These are phyloP conservation scores for Agapornis canus DNA, from an alignment of 2,797 vertebrate species.

Conservation along the genomic window DNA sequence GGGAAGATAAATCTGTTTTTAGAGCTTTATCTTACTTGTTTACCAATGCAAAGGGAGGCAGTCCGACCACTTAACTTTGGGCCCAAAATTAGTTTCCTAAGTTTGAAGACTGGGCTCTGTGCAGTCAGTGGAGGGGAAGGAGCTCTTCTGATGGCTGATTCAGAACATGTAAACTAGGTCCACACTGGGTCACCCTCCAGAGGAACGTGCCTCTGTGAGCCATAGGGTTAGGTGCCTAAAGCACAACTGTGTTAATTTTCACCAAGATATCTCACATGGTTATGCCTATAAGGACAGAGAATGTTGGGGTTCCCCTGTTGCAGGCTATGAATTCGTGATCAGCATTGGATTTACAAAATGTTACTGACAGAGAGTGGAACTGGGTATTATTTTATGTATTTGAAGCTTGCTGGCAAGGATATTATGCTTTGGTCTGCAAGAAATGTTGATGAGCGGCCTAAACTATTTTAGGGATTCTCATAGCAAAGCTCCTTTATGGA, in stretches of 20 bases:
- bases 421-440: not conserved
- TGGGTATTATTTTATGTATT: not conserved
- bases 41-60: rapidly evolving
- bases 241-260: not conserved
- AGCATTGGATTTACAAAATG: not conserved
- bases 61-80: not conserved
- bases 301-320: not conserved
- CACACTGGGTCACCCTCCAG: not conserved
- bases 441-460: slow-evolving; percentile 1
- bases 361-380: not conserved
- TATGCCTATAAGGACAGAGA: not conserved
- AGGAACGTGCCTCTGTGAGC: not conserved
- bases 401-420: not conserved
- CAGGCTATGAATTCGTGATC: not conserved
- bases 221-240: not conserved
- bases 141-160: not conserved
- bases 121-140: not conserved
- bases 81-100: not conserved
- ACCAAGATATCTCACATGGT: not conserved
- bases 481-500: slow-evolving; percentile 1
- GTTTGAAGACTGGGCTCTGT: not conserved
- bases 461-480: slow-evolving; percentile 13
- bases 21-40: not conserved
- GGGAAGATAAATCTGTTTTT: not conserved
- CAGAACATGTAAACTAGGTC: not conserved